Evolutionary conservation across 2,888 invertebrate species (phyloP), one percentile per base, ranked within the genome.

Genomic region (Plusia festucae): DNA sequence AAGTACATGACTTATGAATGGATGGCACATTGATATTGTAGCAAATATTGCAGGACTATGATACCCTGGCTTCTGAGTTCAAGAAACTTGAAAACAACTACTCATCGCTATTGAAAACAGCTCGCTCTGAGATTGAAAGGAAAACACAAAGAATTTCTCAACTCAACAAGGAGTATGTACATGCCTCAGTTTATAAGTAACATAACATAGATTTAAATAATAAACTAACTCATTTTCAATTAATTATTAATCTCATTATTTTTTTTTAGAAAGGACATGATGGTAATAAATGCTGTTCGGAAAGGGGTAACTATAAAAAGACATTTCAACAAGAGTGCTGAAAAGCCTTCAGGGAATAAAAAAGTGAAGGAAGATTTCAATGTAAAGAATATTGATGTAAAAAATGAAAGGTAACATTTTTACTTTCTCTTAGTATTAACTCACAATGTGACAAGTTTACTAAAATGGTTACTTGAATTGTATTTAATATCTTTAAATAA

Each of bases 21-120:
- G 89, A 91, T 91, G 85, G 66, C 88, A 85, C 90, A 93, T 91
- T 94, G 91, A 94, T 85, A 87, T 87, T 92, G 65, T 90, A 94
- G 95, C 88, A 88, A 79, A 91, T 95, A 79, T 94, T 94, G 65
- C 95, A 95, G 95, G 94, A 93, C 77, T 91, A 91, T 82, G 93
- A 94, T 70, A 90, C 83, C 53, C 61, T 95, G 27, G 79, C 86
- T 7, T 73, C 80, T 4, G 92, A 93, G 68, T 91, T 89, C 70
- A 90, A 90, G 62, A 89, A 82, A 62, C 76, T 95, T 65, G 88
- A 92, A 75, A 70, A 72, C 3, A 94, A 94, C 73, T 95, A 91
- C 73, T 93, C 94, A 15, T 92, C 95, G 5, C 76, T 95, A 46
- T 81, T 94, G 40, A 93, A 88, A 78, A 94, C 93, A 46, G 93